Conservation (phyloP, 2,888 invertebrate genomes). For the Pseudanteris insignis region DNA sequence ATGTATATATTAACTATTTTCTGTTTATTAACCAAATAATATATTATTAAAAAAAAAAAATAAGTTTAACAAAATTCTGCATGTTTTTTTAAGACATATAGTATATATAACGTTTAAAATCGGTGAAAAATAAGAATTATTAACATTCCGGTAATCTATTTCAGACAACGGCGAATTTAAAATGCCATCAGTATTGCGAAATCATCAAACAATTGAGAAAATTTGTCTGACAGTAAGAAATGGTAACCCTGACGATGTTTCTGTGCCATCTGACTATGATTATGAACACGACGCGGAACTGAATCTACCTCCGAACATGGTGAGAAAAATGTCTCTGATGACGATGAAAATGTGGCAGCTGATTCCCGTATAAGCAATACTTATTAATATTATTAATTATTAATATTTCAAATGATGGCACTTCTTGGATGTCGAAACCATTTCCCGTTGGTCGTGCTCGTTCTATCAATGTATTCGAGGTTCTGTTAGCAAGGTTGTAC, state of each 20-base stretch:
- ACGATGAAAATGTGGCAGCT: not conserved
- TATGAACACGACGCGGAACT: conserved; percentile 3
- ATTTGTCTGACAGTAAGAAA: not conserved
- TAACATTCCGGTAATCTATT: not conserved
- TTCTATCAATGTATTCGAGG: not conserved
- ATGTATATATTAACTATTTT: no score
- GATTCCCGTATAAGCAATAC: not conserved
- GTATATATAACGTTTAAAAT: no score
- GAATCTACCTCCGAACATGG: not conserved
- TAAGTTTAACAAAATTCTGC: no score
- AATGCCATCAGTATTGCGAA: not conserved
- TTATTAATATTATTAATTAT: not conserved
- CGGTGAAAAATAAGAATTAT: not conserved
- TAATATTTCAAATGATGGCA: not conserved
- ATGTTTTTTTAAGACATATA: no score
- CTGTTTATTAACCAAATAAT: no score
- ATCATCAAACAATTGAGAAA: not conserved
- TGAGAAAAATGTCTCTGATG: not conserved
- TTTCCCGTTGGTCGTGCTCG: conserved; percentile 1
- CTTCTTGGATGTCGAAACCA: not conserved
- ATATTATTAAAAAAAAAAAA: no score
- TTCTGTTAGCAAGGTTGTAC: not conserved
- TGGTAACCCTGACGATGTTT: not conserved
- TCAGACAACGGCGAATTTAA: not conserved
- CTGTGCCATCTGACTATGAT: not conserved